A percentile compares a stretch with the other conserved stretches of the same genome.
Conservation (phyloP, 2,888 invertebrate genomes). For the Drosophila niveifrons region DNA sequence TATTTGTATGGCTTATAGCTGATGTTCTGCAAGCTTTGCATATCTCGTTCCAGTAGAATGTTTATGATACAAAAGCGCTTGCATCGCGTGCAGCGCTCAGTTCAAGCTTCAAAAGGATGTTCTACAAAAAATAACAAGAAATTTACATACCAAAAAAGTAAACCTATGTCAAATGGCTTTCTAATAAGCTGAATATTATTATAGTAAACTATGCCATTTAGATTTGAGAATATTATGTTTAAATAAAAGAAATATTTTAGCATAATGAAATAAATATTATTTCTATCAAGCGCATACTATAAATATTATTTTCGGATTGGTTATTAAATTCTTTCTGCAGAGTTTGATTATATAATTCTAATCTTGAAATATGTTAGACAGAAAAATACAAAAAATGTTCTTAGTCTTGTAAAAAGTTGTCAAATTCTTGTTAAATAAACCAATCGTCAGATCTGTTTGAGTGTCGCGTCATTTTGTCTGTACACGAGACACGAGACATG, state of each 20-base stretch:
- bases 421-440: not conserved
- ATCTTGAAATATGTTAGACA: too few species aligned
- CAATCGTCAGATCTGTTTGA: not conserved
- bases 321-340: too few species aligned
- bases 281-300: too few species aligned
- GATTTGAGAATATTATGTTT: not conserved
- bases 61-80: constrained; percentile 12
- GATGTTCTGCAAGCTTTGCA: constrained; percentile 7
- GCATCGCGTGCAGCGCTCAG: constrained; percentile 15
- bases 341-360: too few species aligned
- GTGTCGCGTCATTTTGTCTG: not conserved
- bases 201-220: not conserved
- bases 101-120: constrained; percentile 11
- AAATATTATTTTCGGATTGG: too few species aligned
- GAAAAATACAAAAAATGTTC: not conserved
- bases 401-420: not conserved
- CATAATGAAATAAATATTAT: not conserved
- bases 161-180: not conserved
- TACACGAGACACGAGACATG: not conserved
- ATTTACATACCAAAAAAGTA: not conserved
- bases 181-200: not conserved
- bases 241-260: not conserved
- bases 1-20: constrained; percentile 9
- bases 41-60: constrained; percentile 26
- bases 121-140: constrained; percentile 2